Evolutionary conservation across 2,888 invertebrate genomes (phyloP).

Genomic region (Troides oblongomaculatus): DNA sequence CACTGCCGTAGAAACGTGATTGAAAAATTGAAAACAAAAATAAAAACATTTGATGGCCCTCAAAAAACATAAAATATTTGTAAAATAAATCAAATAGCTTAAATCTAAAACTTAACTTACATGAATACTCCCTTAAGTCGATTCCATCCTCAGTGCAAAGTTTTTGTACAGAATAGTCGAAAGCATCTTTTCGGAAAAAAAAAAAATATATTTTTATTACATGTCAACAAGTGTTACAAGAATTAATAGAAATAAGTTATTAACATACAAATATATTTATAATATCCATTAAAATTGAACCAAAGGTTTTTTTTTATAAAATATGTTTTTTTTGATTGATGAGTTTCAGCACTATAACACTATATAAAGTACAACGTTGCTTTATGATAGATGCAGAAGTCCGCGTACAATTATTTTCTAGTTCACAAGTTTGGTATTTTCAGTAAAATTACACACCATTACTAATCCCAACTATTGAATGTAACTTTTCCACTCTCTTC

Average conservation of each 20-base stretch:
- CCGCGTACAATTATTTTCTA: too few relatives aligned
- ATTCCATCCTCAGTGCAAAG: conserved; percentile 27
- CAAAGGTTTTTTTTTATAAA: too few relatives aligned
- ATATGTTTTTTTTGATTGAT: too few relatives aligned
- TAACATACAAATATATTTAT: too few relatives aligned
- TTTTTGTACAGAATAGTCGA: conserved; percentile 4
- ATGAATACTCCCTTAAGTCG: conserved; percentile 46
- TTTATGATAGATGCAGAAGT: too few relatives aligned
- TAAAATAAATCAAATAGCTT: not conserved
- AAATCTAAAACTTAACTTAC: conserved; percentile 37
- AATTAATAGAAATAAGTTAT: too few relatives aligned
- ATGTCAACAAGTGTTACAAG: too few relatives aligned
- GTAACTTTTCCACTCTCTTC: conserved; percentile 57
- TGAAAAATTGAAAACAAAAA: not conserved
- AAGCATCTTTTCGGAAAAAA: not conserved
- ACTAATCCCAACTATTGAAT: conserved; percentile 31
- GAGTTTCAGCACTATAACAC: too few relatives aligned
- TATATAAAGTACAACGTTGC: too few relatives aligned
- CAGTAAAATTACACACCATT: conserved; percentile 26
- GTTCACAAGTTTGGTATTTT: not conserved
- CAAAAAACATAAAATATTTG: not conserved
- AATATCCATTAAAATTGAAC: too few relatives aligned
- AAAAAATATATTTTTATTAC: not conserved
- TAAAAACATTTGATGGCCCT: not conserved
- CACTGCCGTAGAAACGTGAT: conserved; percentile 38